Conservation (phyloP, 2,888 invertebrate genomes). For the Coelinius sp. region DNA sequence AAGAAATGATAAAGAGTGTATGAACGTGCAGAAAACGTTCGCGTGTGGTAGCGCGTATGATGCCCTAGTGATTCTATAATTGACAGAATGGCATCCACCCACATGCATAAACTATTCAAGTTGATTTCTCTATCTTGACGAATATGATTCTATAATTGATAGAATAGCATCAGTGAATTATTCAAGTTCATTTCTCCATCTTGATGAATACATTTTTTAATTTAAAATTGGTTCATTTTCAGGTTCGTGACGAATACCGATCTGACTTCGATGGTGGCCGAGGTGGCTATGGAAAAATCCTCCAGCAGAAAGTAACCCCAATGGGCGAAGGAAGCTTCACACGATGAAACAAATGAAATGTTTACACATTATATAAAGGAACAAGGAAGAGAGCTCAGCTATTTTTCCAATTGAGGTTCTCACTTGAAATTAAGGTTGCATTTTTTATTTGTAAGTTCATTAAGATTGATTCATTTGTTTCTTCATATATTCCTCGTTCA, state of each 20-base stretch:
- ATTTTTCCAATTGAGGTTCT: not conserved
- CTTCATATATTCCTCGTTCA: not conserved
- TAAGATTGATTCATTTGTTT: not conserved
- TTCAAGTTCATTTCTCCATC: not conserved
- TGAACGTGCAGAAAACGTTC: too few relatives aligned
- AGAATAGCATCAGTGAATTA: too few relatives aligned
- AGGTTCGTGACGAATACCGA: slow-evolving; percentile 98
- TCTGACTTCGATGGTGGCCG: slow-evolving; percentile 97
- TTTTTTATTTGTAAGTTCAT: slow-evolving; percentile 4
- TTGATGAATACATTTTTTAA: not conserved
- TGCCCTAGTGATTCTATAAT: too few relatives aligned
- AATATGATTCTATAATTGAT: too few relatives aligned
- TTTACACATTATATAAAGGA: not conserved
- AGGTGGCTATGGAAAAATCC: slow-evolving; percentile 97
- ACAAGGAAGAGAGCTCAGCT: not conserved
- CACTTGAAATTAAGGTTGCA: too few relatives aligned
- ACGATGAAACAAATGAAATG: slow-evolving; percentile 56
- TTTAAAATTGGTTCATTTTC: slow-evolving; percentile 54
- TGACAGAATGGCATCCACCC: too few relatives aligned
- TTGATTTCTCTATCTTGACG: too few relatives aligned
- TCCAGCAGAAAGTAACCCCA: slow-evolving; percentile 84
- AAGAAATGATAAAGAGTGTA: too few relatives aligned
- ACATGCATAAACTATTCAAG: too few relatives aligned
- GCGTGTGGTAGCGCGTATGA: too few relatives aligned
- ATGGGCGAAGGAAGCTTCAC: slow-evolving; percentile 66